Percentiles rank a stretch among this genome's conserved stretches.
phyloP scores from a whole-genome alignment of 2,113 vertebrate species.

The Pelodiscus sinensis region DNA sequence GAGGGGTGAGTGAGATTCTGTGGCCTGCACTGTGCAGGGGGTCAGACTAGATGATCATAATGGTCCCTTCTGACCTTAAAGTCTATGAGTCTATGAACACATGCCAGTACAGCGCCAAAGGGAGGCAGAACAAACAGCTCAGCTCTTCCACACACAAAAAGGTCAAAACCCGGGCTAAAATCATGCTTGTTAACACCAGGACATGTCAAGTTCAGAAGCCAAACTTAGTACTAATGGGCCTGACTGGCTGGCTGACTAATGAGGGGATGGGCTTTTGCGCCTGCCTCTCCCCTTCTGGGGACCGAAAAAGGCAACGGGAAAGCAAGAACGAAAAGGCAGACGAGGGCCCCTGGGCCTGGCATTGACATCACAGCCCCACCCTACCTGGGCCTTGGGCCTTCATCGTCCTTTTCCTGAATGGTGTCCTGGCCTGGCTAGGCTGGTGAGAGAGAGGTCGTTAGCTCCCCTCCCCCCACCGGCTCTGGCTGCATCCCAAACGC shows the following conservation, averaged over 20 bases:
- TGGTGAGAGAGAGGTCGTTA: too few species aligned
- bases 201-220: background rate
- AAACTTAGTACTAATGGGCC: background rate
- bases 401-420: too few species aligned
- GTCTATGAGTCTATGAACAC: too few species aligned
- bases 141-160: background rate
- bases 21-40: too few species aligned
- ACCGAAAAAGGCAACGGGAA: background rate
- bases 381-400: too few species aligned
- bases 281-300: background rate
- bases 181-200: background rate
- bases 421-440: too few species aligned
- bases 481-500: too few species aligned
- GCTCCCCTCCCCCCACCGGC: too few species aligned
- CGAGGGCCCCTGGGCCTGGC: background rate
- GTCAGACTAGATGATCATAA: too few species aligned
- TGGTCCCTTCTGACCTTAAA: too few species aligned
- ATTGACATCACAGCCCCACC: background rate
- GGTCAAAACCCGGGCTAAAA: background rate
- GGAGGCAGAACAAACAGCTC: background rate
- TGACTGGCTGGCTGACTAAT: background rate
- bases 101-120: background rate
- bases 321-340: background rate
- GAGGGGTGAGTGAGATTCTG: too few species aligned
- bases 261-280: background rate